Evolutionary conservation across 2,113 vertebrate genomes (phyloP), one percentile per base, ranked within the genome.

Genomic region (Festucalex cinctus): DNA sequence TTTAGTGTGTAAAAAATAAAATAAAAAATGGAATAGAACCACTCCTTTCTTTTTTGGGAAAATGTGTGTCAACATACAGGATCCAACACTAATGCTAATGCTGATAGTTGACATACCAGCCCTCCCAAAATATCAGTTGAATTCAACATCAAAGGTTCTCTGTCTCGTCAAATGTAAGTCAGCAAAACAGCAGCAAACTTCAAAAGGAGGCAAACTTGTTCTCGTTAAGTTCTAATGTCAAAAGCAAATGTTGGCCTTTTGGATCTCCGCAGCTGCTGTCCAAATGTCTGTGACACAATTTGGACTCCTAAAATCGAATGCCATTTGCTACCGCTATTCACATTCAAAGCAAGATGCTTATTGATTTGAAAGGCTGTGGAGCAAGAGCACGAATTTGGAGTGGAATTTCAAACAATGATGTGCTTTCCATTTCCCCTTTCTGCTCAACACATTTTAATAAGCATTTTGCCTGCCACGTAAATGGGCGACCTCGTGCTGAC

Each of bases 121-220:
- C 43, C 5, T 46, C 5, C 5, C 43, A 41, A 41, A 41, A 46
- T 46, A 14, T 46, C 71, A 71, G 62, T 39, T 73, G 57, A 61
- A n/a, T 68, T 76, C 71, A 82, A 83, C 83, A 79, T 76, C 72
- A 56, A 28, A 14, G 24, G 0, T 56, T 16, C n/a, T n/a, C n/a
- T n/a, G n/a, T n/a, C n/a, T n/a, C n/a, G n/a, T n/a, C n/a, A n/a
- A n/a, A n/a, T n/a, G n/a, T n/a, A n/a, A n/a, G n/a, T n/a, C n/a
- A 16, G 54, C 26, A 32, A 32, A 32, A 57, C 6, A 26, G 54
- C 54, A 32, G 26, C 54, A 5, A 7, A 57, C 16, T 57, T 57
- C 26, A 32, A 57, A 57, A 57, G 54, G 14, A 28, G 14, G 54
- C 14, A 17, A 7, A 32, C 13, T 32, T 57, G 54, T 7, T 32